Conservation (phyloP, 2,797 vertebrate genomes). For the Taeniopygia guttata region DNA sequence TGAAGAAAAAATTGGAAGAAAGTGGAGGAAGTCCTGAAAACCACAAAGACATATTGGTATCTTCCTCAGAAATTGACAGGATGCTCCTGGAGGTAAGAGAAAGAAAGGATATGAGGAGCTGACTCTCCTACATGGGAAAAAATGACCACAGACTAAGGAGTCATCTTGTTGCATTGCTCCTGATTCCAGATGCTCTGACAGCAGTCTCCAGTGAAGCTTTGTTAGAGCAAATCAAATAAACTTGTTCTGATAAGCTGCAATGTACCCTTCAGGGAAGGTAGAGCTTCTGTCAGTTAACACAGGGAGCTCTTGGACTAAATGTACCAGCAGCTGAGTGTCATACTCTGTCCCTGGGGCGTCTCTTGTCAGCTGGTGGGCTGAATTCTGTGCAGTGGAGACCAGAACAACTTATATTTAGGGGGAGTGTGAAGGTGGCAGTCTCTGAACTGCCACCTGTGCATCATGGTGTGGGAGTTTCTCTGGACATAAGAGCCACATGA, state of each 20-base stretch:
- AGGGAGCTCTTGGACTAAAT: neutral
- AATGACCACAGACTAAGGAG: neutral
- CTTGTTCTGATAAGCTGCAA: neutral
- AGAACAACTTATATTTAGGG: neutral
- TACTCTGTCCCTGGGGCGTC: neutral
- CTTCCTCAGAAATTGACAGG: neutral
- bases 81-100: neutral
- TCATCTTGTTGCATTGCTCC: neutral
- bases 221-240: neutral
- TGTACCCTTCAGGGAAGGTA: neutral
- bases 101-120: neutral
- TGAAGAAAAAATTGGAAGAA: neutral
- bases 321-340: neutral
- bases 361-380: neutral
- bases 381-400: neutral
- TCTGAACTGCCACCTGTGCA: neutral
- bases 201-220: neutral
- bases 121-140: neutral
- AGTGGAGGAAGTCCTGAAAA: neutral
- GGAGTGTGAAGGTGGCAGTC: neutral
- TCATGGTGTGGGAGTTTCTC: neutral
- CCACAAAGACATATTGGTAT: neutral
- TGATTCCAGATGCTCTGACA: neutral
- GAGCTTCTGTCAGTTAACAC: neutral
- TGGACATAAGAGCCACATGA: neutral